phyloP scores from a whole-genome alignment of 2,797 vertebrate species.

The Otolemur crassicaudatus region DNA sequence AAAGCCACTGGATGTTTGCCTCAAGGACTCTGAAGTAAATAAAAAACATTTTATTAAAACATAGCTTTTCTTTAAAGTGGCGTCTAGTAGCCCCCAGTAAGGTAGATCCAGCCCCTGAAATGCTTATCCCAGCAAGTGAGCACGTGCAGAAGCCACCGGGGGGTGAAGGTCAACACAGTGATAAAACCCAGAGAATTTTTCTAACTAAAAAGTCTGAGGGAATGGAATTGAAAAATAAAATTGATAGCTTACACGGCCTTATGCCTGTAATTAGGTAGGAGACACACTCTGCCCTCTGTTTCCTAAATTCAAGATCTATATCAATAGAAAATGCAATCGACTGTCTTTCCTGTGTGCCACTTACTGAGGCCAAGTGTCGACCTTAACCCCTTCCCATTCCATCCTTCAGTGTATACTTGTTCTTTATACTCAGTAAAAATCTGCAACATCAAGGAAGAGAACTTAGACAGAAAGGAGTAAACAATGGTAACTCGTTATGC shows the following conservation, averaged over 20 bases:
- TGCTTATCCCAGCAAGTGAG: not conserved
- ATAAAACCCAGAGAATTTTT: not conserved
- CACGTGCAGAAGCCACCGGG: not conserved
- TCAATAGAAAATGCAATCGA: not conserved
- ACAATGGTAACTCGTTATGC: not conserved
- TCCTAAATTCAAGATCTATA: not conserved
- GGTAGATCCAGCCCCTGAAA: not conserved
- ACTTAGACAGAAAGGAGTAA: not conserved
- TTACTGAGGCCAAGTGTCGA: not conserved
- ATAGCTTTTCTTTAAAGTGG: not conserved
- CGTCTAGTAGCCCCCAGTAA: not conserved
- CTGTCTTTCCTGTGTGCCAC: not conserved
- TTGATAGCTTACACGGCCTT: not conserved
- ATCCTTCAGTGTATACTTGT: not conserved
- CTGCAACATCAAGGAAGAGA: not conserved
- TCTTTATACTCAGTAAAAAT: not conserved
- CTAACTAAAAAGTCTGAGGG: not conserved
- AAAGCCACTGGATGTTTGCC: not conserved
- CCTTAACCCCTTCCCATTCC: not conserved
- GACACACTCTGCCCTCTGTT: not conserved
- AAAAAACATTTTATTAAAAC: not conserved
- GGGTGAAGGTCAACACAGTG: not conserved
- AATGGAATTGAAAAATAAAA: conserved; percentile 30
- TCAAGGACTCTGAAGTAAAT: conserved; percentile 35
- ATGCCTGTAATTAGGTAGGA: not conserved